A percentile compares a stretch with the other conserved stretches of the same genome.
These are phyloP conservation scores for Astreopora myriophthalma DNA, from an alignment of 64 coral and sea anemone species.

Conservation along the genomic window DNA sequence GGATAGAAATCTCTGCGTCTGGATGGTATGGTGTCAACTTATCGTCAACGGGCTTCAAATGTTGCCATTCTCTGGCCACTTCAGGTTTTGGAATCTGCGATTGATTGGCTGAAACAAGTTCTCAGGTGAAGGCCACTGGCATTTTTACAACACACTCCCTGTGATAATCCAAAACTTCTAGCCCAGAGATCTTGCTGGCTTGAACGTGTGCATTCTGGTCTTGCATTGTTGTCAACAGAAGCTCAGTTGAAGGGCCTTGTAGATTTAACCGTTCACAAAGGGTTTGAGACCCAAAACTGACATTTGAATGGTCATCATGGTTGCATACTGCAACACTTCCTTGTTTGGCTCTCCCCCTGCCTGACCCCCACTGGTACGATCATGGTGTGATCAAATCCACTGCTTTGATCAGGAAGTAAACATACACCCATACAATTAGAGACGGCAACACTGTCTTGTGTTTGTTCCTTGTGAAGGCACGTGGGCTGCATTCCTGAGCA, in stretches of 20 bases:
- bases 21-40: conserved; percentile 14
- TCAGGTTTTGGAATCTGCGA: conserved; percentile 41
- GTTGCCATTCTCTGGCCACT: background rate
- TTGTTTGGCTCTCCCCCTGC: conserved; percentile 4
- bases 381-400: conserved; percentile 56
- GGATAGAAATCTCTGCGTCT: conserved; percentile 38
- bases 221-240: conserved; percentile 14
- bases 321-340: conserved; percentile 39
- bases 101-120: conserved; percentile 2
- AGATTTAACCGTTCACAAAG: conserved; percentile 49
- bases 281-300: conserved; percentile 50
- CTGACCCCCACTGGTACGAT: conserved; percentile 66
- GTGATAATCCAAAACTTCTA: conserved; percentile 56
- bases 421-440: conserved; percentile 24
- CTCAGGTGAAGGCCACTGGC: conserved; percentile 36
- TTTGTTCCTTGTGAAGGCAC: conserved; percentile 20
- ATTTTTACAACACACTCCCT: conserved; percentile 54
- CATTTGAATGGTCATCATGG: conserved; percentile 45
- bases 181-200: conserved; percentile 25
- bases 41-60: conserved; percentile 10
- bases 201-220: conserved; percentile 45
- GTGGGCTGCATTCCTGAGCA: conserved; percentile 21
- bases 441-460: background rate
- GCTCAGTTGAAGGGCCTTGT: conserved; percentile 59
- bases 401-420: background rate